These are phyloP conservation scores for Ophion ellenae DNA, from an alignment of 2,888 invertebrate species.

Conservation along the genomic window DNA sequence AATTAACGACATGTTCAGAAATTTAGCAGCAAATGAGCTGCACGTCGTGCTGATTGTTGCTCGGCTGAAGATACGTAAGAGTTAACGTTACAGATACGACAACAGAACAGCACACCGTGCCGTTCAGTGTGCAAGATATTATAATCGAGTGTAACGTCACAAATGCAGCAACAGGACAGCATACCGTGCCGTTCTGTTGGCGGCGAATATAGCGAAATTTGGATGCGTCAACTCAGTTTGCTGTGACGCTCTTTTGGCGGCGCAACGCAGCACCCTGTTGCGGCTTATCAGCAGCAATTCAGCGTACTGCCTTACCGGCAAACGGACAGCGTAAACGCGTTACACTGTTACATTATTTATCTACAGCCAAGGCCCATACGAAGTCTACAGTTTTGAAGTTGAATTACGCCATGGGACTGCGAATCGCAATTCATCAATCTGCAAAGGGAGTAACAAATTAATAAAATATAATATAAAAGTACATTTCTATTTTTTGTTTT, in stretches of 20 bases:
- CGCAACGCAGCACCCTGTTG: not conserved
- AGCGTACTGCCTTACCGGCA: constrained; percentile 11
- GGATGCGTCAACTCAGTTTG: not conserved
- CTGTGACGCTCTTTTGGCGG: not conserved
- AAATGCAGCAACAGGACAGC: not conserved
- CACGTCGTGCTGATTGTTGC: not conserved
- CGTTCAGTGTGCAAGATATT: not conserved
- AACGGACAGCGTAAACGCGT: not conserved
- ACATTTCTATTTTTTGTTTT: too few relatives aligned
- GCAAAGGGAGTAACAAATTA: not conserved
- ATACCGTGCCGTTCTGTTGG: not conserved
- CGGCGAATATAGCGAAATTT: not conserved
- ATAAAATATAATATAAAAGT: not conserved
- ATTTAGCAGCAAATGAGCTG: not conserved
- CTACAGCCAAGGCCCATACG: too few relatives aligned
- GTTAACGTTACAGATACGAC: not conserved
- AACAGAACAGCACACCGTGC: not conserved
- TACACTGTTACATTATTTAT: not conserved
- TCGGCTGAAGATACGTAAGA: not conserved
- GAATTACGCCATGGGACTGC: not conserved
- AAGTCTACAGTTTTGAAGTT: not conserved
- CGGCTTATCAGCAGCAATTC: not conserved
- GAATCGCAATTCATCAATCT: not conserved
- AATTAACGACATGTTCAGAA: not conserved
- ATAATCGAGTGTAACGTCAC: too few relatives aligned